phyloP scores from a whole-genome alignment of 2,113 vertebrate genomes.

The Pteruthius melanotis region DNA sequence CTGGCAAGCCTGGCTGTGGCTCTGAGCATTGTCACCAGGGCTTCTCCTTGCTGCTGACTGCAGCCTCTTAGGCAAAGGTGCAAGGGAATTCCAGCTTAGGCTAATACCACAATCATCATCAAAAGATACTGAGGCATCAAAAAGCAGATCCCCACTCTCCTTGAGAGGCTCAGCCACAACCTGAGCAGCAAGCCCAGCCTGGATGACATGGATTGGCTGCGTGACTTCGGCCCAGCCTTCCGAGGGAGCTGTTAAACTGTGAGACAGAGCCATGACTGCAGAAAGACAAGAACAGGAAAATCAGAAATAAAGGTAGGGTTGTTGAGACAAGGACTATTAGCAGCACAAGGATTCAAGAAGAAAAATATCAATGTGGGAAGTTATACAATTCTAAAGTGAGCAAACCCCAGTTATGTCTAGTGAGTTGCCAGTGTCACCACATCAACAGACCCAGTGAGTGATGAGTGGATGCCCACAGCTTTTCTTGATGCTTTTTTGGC shows the following conservation, averaged over 20 bases:
- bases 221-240: not conserved
- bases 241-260: not conserved
- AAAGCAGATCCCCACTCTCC: not conserved
- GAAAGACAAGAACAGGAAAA: not conserved
- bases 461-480: no score
- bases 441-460: not conserved
- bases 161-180: not conserved
- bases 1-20: not conserved
- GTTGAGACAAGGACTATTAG: not conserved
- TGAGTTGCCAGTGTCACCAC: not conserved
- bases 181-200: not conserved
- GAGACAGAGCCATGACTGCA: not conserved
- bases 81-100: not conserved
- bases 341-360: not conserved
- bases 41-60: not conserved
- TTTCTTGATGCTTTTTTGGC: not conserved
- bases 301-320: not conserved
- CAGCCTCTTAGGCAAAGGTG: not conserved
- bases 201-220: not conserved
- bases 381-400: not conserved
- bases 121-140: not conserved
- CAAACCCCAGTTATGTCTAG: not conserved
- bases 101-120: not conserved
- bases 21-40: not conserved
- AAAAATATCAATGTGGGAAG: not conserved